Evolutionary conservation across 2,113 vertebrate species (phyloP).

Genomic region (Corythaeola cristata): DNA sequence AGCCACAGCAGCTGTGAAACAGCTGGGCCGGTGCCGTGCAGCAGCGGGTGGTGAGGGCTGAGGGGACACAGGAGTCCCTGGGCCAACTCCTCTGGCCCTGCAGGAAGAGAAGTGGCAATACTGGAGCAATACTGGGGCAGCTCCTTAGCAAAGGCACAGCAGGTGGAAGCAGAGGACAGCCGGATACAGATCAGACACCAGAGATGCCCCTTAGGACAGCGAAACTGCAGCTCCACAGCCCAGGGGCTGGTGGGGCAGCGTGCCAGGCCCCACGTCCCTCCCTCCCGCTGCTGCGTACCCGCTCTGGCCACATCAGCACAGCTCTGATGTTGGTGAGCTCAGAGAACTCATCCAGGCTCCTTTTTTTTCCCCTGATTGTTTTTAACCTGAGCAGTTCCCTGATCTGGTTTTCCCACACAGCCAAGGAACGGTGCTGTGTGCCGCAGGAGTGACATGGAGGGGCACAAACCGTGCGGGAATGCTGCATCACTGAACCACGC

Average conservation of each 20-base stretch:
- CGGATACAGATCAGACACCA: background rate
- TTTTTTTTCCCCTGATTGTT: background rate
- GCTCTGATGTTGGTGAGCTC: background rate
- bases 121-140: background rate
- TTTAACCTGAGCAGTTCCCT: background rate
- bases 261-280: background rate
- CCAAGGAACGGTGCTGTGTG: background rate
- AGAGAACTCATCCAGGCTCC: background rate
- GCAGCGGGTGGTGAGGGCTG: background rate
- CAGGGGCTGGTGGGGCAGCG: background rate
- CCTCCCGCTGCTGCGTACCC: background rate
- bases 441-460: background rate
- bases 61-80: background rate
- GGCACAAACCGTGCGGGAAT: background rate
- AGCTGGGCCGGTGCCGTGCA: no score
- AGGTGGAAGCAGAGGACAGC: background rate
- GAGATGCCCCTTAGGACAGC: background rate
- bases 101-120: background rate
- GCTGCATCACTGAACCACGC: background rate
- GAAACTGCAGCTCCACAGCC: rapidly evolving
- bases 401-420: background rate
- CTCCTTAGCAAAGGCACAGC: background rate
- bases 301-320: background rate
- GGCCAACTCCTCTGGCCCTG: background rate
- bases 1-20: no score